Evolutionary conservation across 2,888 invertebrate genomes (phyloP), one percentile per base, ranked within the genome.

Genomic region (Hesperia comma): DNA sequence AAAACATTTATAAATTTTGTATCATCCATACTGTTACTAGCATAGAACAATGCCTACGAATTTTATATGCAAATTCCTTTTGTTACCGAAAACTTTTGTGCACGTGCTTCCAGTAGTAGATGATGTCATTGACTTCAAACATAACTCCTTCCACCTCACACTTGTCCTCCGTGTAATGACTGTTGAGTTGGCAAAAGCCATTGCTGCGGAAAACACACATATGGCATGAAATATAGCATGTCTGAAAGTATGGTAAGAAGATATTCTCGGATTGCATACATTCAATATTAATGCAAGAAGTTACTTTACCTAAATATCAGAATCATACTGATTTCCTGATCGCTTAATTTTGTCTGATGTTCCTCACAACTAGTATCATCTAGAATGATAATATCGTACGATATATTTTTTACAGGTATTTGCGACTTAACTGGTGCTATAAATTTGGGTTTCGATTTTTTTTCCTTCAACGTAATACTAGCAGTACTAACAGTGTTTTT

Each of bases 171-270:
- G 84, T 84, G 69, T 83, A 77, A 1, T 84, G 84, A 32, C 73
- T 74, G 70, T 88, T 90, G 15, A 92, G 75, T 71, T 92, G 91
- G 70, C 80, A 83, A 74, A 83, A 90, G 15, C 87, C 88, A 71
- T 91, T 89, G 61, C 92, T 92, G 77, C 6, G 37, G 8, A 75
- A 80, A 71, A 51, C 43, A 69, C 21, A 55, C 10, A 10, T 54
- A 49, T 40, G 37, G 12, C 12, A 37, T 37, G 12, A 37, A 8
- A 3, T 12, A 37, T 2, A 37, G 10, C 12, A 37, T 12, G 10
- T 37, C 37, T 37, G 37, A 12, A 8, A 37, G 37, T 10, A 12
- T 37, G n/a, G n/a, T n/a, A n/a, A n/a, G n/a, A 37, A 12, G 3
- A 12, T 37, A 12, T 37, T 37, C 12, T 8, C 10, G 33, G 8